Evolutionary conservation across 2,888 invertebrate genomes (phyloP), one percentile per base, ranked within the genome.

Genomic region (Cephus spinipes): DNA sequence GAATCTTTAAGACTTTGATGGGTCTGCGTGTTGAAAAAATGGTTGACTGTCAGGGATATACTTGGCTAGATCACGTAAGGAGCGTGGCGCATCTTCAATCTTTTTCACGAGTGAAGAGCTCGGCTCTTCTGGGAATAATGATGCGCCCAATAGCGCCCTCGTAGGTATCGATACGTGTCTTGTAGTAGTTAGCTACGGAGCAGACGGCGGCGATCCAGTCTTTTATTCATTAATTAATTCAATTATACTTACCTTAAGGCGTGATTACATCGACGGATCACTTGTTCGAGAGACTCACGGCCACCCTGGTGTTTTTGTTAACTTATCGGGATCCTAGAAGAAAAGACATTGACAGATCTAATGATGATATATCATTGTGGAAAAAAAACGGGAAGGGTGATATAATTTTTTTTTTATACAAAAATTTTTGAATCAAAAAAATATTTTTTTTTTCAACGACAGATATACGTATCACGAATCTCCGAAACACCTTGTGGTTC

Each of bases 181-280:
- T 75, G 55, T 75, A 40, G 40, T 74, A 74, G 71, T 75, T 76
- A 34, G 78, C 40, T 78, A 75, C 78, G 68, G 74, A 71, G 76
- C 36, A 68, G 68, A 68, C 76, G 75, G 68, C 36, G 69, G 74
- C 75, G 55, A 55, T 55, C 55, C 55, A 55, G 15, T 9, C 55
- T 23, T 55, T 77, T 75, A 76, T 80, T 77, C 77, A 69, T 79
- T 80, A 75, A 80, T 79, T 81, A 76, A 81, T 80, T 81, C 79
- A 81, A 80, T 81, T 80, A 80, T 75, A 75, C 34, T 80, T 69
- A 71, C 32, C 69, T 76, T 75, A 75, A 79, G 73, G 73, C 78
- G 74, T 73, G 77, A 78, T 74, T 32, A n/a, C 75, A 75, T 77
- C 75, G 73, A 55, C 73, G 40, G 75, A 55, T 32, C 40, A 73